Base-by-base conservation (phyloP, 2,888 invertebrate genomes). In the Orthosia gracilis region DNA sequence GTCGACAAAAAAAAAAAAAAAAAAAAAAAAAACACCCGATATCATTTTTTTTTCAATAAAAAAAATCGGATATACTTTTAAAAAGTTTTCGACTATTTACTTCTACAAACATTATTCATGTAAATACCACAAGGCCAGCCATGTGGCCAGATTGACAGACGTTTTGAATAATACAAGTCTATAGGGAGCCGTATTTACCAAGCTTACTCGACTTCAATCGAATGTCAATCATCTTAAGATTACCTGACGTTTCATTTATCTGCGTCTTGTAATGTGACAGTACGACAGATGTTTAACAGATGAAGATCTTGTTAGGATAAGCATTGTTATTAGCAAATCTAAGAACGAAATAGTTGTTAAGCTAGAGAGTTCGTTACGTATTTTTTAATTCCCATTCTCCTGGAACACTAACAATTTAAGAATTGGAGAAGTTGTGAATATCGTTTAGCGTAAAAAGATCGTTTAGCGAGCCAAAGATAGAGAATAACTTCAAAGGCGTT, bases 241-340 rank as follows among this genome's bases (percentile, higher is more conserved):
- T 49, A 40, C 18, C 23, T 80, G 74, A 75, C 68, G 50, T 62
- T 54, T 68, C 47, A 52, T 50, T 59, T 68, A 78, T 45, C 47
- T 49, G 13, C 59, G 55, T 74, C 50, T 47, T 26, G 61, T 52
- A 52, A 55, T 47, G 47, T 57, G 80, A 80, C 64, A 64, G 65
- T 11, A 23, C 23, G 58, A 45, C 63, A 50, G 31, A 58, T 69
- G 69, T 52, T 18, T 3, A 7, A 55, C 73, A 63, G 17, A 26
- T 58, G 9, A 47, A 47, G 21, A 76, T 31, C 31, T 18, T 54
- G 52, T 52, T 52, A 31, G 49, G 23, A 58, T 58, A 23, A 40
- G 15, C 7, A n/a, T 26, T 47, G 7, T 26, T 45, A 23, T n/a
- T 73, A 31, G 26, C 12, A 15, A 49, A 64, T 21, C n/a, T 31